Evolutionary conservation across 2,888 invertebrate genomes (phyloP).

Genomic region (Buathra laborator): DNA sequence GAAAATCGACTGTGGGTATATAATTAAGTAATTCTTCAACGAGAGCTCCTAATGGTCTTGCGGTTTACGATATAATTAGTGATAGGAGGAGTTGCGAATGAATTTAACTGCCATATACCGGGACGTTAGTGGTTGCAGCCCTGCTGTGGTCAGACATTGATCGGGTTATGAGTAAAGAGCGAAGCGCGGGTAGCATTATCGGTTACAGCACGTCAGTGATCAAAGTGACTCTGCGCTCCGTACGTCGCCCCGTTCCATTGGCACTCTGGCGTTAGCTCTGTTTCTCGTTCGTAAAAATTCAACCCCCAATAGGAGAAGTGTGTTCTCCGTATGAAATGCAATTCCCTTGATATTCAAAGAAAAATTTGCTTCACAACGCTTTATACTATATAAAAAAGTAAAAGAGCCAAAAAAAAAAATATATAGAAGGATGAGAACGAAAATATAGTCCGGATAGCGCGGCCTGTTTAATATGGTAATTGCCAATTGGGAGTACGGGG

Average conservation of each 20-base stretch:
- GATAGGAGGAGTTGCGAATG: constrained; percentile 50
- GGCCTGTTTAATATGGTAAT: constrained; percentile 63
- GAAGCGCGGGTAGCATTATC: constrained; percentile 61
- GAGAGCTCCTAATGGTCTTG: constrained; percentile 56
- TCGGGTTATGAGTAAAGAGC: constrained; percentile 64
- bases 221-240: constrained; percentile 51
- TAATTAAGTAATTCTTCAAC: constrained; percentile 42
- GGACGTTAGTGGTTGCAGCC: constrained; percentile 65
- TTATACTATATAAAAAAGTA: constrained; percentile 17
- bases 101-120: constrained; percentile 38
- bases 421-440: constrained; percentile 11
- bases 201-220: constrained; percentile 58
- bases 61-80: constrained; percentile 62
- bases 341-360: constrained; percentile 32
- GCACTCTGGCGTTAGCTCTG: background rate
- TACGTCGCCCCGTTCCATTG: background rate
- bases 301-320: constrained; percentile 5
- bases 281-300: constrained; percentile 22
- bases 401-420: constrained; percentile 4
- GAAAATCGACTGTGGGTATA: constrained; percentile 24
- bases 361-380: constrained; percentile 37
- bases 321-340: constrained; percentile 15
- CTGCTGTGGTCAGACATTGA: constrained; percentile 67
- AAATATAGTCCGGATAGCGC: constrained; percentile 32
- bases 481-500: constrained; percentile 57